A percentile compares a stretch with the other conserved stretches of the same genome.
phyloP scores from a whole-genome alignment of 2,113 vertebrate species.

The Symphodus melops region DNA sequence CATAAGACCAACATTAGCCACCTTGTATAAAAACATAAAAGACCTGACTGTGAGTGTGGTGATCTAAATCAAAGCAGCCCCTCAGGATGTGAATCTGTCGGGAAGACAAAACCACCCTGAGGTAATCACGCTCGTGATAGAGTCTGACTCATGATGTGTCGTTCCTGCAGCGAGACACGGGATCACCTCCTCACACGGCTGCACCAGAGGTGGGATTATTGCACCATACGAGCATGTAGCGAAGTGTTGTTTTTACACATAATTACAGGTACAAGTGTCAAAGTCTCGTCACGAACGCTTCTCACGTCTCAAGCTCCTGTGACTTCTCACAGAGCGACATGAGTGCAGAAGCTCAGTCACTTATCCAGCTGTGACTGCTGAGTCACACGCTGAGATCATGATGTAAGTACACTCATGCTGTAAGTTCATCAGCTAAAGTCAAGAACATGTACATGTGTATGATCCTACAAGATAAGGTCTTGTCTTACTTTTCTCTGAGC shows the following conservation, averaged over 20 bases:
- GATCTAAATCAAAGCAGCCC: neutral
- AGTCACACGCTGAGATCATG: conserved; percentile 46
- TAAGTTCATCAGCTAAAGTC: neutral
- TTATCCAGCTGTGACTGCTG: conserved; percentile 36
- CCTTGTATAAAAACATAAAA: neutral
- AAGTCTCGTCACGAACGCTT: neutral
- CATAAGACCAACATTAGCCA: no score
- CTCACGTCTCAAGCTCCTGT: neutral
- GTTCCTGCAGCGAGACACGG: conserved; percentile 8
- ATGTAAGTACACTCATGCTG: neutral
- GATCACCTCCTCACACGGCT: neutral
- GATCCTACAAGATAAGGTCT: no score
- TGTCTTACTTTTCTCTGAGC: no score
- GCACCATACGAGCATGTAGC: conserved; percentile 7
- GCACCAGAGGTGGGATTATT: neutral
- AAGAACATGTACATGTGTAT: neutral
- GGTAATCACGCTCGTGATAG: conserved; percentile 14
- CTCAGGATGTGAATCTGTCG: neutral
- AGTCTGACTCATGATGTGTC: conserved; percentile 21
- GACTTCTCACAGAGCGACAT: neutral
- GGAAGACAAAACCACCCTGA: conserved; percentile 18
- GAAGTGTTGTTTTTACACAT: conserved; percentile 35
- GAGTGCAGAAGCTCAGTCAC: conserved; percentile 10
- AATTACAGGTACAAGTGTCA: conserved; percentile 37
- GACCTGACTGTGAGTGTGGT: no score